phyloP scores from a whole-genome alignment of 2,113 vertebrate genomes.

The Paralichthys olivaceus region DNA sequence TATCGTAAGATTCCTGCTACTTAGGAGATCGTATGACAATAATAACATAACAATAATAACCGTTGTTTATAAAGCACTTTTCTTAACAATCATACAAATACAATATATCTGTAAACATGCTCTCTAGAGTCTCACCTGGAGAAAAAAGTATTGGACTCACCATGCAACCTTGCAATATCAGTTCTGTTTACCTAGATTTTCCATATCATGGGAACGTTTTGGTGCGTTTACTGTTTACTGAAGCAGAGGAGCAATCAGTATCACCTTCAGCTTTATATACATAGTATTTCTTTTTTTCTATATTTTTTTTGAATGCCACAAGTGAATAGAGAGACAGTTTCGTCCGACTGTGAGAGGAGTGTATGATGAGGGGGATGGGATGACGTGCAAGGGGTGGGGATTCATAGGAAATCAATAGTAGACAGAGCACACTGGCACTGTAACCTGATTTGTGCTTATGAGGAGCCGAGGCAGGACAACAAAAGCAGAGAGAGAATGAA shows the following conservation, averaged over 20 bases:
- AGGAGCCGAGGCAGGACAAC: conserved; percentile 45
- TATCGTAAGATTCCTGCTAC: not conserved
- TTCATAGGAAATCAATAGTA: conserved; percentile 79
- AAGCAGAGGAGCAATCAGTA: too few relatives aligned
- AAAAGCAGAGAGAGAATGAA: conserved; percentile 18
- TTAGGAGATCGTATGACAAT: not conserved
- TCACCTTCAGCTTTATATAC: too few relatives aligned
- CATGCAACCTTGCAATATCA: too few relatives aligned
- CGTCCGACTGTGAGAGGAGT: conserved; percentile 10
- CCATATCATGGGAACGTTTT: not conserved
- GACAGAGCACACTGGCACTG: conserved; percentile 63
- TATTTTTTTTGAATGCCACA: not conserved
- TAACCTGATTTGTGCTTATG: conserved; percentile 77
- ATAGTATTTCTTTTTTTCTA: too few relatives aligned
- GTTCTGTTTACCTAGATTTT: not conserved
- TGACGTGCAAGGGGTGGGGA: conserved; percentile 19
- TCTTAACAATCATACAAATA: too few relatives aligned
- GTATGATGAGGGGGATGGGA: conserved; percentile 62
- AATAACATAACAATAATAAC: not conserved
- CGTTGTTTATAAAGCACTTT: too few relatives aligned
- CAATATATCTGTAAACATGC: not conserved
- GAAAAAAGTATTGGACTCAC: too few relatives aligned
- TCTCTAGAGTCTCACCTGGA: too few relatives aligned
- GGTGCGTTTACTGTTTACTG: too few relatives aligned
- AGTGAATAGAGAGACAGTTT: conserved; percentile 33